Evolutionary conservation across 2,113 vertebrate genomes (phyloP), one percentile per base, ranked within the genome.

Genomic region (Brienomyrus brachyistius): DNA sequence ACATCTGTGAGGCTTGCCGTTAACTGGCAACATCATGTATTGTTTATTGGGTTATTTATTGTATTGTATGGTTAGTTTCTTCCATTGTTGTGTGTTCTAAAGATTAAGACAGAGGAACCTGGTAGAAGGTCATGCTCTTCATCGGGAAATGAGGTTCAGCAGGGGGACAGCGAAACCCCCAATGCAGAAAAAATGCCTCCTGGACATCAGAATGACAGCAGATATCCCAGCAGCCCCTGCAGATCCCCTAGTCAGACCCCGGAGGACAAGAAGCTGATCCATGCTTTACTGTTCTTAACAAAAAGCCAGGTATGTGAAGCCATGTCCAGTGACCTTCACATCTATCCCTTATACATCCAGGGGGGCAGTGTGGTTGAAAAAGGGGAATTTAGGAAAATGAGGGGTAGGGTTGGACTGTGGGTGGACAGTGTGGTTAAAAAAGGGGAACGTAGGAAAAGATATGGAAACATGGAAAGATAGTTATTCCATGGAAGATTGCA

Each of bases 271-370:
- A 89, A 47, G 88, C 88, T 92, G 87, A n/a, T 91, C 45, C 87
- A 89, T 82, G 90, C 90, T 59, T 51, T 92, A 47, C 56, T 92
- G 8, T 86, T 47, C 56, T 86, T 92, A 82, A 90, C 51, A 47
- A 83, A 88, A 74, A 92, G 90, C 88, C 85, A 89, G 89, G 90
- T 91, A 54, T 70, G 31, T 54, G 45, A 74, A 31, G 6, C 82
- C 48, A 56, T 48, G 86, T 45, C 66, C 10, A 51, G 7, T 21
- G 9, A 66, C 52, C 13, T 27, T 48, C 35, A 31, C 43, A 59
- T 2, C 40, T 1, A 40, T 40, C 11, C 19, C 48, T 11, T 23
- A 31, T 47, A 83, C 19, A 45, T 9, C 23, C 45, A 2, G 70
- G 70, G 66, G 11, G 13, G 21, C 23, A 15, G 74, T 43, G 74